These are phyloP conservation scores for Drosophila robusta DNA, from an alignment of 2,888 invertebrate species.

Conservation along the genomic window DNA sequence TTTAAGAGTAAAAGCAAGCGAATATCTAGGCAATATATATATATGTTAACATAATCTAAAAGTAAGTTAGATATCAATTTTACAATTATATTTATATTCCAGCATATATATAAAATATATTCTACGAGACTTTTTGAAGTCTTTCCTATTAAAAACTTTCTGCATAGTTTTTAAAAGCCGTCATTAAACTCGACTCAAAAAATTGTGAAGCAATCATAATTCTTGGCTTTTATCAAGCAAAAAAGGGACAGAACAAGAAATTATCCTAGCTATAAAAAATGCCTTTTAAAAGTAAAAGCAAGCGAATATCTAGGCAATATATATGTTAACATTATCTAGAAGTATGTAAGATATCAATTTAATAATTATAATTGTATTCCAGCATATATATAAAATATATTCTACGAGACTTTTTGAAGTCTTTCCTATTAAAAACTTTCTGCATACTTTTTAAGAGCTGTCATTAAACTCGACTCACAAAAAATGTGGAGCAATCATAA, in stretches of 20 bases:
- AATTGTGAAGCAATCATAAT: constrained; percentile 69
- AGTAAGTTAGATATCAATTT: too few species aligned
- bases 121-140: not conserved
- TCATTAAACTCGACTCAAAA: constrained; percentile 17
- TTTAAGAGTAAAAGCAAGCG: too few species aligned
- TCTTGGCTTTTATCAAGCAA: constrained; percentile 52
- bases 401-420: not conserved
- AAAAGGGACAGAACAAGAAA: constrained; percentile 1
- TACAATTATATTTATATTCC: not conserved
- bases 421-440: not conserved
- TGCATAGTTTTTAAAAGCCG: not conserved
- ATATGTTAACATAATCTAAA: too few species aligned
- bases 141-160: not conserved
- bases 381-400: not conserved
- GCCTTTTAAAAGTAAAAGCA: too few species aligned
- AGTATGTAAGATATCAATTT: too few species aligned
- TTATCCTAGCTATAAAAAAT: too few species aligned
- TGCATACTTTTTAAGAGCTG: not conserved
- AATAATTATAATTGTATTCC: not conserved
- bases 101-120: not conserved
- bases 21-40: too few species aligned
- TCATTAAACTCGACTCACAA: constrained; percentile 17
- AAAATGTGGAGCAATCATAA: constrained; percentile 69
- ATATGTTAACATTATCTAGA: too few species aligned
- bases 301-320: too few species aligned